Conservation (phyloP, 53 echinoderm and acorn worm species). For the Antedon mediterranea region DNA sequence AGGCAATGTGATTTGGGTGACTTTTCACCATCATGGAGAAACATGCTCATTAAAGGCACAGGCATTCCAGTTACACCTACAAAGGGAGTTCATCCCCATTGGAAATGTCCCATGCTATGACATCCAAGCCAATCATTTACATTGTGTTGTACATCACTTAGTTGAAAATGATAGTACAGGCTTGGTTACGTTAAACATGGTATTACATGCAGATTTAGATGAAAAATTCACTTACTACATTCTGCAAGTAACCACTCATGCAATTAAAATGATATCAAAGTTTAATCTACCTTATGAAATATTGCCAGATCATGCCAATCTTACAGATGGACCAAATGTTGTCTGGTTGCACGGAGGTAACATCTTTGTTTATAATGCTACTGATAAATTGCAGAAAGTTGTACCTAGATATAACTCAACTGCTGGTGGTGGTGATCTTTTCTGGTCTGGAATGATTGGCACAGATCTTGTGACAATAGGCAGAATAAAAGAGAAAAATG, state of each 20-base stretch:
- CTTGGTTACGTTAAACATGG: neutral
- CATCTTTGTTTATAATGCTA: neutral
- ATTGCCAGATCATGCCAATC: neutral
- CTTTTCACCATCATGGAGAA: neutral
- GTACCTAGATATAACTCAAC: neutral
- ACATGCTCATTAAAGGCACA: neutral
- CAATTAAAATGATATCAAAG: neutral
- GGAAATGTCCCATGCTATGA: neutral
- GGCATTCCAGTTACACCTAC: neutral
- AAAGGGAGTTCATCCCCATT: neutral
- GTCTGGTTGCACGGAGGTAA: neutral
- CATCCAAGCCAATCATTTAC: neutral
- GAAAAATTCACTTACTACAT: neutral
- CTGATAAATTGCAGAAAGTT: neutral
- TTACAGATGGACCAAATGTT: neutral
- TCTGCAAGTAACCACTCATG: neutral
- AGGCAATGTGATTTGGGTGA: neutral
- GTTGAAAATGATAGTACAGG: neutral
- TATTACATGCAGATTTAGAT: neutral
- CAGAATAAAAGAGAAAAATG: neutral
- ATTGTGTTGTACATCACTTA: neutral
- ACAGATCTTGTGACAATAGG: neutral
- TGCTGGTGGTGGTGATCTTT: neutral
- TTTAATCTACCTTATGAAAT: neutral
- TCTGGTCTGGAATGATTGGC: neutral